Base-by-base conservation (phyloP, 2,888 invertebrate species). In the Colletes collaris region DNA sequence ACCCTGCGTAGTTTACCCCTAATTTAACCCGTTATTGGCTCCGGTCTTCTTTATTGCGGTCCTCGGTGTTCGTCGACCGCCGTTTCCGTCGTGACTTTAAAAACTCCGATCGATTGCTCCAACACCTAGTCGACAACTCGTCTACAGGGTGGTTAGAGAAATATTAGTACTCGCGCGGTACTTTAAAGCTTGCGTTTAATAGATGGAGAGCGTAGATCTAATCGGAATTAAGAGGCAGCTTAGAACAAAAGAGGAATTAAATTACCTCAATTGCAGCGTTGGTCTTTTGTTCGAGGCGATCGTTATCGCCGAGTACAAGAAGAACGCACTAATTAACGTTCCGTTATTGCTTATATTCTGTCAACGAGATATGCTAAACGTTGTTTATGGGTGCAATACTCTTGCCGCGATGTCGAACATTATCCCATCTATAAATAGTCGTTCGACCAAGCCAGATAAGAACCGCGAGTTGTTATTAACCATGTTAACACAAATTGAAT, bases 21-120 rank as follows among this genome's bases (percentile, higher is more conserved):
- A 89, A 90, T 90, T 90, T 85, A 89, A 89, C 87, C 86, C 87
- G 86, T 89, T 89, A 86, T 87, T 89, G 83, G 82, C 75, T 85
- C 83, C 85, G 83, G 62, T 86, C 83, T 81, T 86, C 67, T 90
- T 90, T 89, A 89, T 84, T 87, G 83, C 84, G 76, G 83, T 78
- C 75, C 70, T 82, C 84, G 76, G 82, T 79, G 76, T 71, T 82
- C 85, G 75, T 83, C 79, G 76, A 35, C 16, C 62, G 56, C 6
- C n/a, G 79, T 81, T 81, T 65, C 58, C 76, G 83, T 37, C 40
- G 11, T 13, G 49, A 3, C 62, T 40, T 7, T 6, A 40, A 40
- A 40, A 6, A 40, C 40, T 40, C 40, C 4, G 7, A 40, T 40
- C 40, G 40, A 40, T 40, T 40, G 3, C 40, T 40, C 40, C 3